Evolutionary conservation across 2,797 vertebrate genomes (phyloP).

Genomic region (Arremon brunneinucha): DNA sequence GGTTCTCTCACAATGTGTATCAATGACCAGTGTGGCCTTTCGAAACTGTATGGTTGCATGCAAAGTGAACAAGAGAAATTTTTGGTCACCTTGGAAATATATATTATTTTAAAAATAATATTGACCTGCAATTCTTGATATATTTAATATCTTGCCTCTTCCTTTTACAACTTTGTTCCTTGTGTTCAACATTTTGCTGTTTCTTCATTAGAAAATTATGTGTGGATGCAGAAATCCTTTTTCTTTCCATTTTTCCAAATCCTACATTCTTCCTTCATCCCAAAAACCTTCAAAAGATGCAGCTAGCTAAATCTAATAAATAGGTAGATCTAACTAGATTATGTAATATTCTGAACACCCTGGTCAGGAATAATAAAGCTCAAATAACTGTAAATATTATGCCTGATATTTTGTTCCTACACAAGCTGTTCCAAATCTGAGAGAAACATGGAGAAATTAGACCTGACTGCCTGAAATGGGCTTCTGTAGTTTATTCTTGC

Average conservation of each 20-base stretch:
- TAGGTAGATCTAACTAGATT: background rate
- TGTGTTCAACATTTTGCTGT: background rate
- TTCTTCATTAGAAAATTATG: background rate
- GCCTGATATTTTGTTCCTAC: background rate
- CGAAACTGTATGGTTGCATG: background rate
- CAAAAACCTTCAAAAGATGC: background rate
- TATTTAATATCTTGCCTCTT: background rate
- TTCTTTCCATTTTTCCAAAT: background rate
- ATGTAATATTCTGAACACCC: background rate
- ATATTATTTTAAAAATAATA: background rate
- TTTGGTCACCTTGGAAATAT: background rate
- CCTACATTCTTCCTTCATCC: background rate
- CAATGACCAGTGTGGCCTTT: background rate
- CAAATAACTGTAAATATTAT: background rate
- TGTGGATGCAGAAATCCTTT: background rate
- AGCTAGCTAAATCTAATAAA: background rate
- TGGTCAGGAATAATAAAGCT: background rate
- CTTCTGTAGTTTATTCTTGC: background rate
- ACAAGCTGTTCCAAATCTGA: background rate
- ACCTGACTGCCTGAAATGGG: background rate
- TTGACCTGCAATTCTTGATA: background rate
- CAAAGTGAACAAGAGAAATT: background rate
- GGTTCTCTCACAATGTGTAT: background rate
- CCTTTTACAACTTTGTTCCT: background rate
- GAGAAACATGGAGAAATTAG: background rate